A percentile compares a stretch with the other conserved stretches of the same genome.
These are phyloP conservation scores for Daboia siamensis DNA, from an alignment of 2,113 vertebrate species.

Conservation along the genomic window DNA sequence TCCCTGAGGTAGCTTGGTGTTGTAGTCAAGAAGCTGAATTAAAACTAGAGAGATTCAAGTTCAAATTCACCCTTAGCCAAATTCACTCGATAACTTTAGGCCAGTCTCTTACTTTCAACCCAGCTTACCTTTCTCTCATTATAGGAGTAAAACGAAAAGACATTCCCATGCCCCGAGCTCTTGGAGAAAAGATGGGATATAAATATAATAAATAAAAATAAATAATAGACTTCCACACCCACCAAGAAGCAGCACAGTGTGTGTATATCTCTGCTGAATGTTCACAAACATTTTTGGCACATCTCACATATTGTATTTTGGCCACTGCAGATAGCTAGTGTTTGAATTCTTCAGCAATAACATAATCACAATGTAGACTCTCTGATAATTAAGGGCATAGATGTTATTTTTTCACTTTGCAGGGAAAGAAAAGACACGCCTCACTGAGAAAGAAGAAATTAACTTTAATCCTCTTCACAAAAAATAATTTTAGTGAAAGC, in stretches of 20 bases:
- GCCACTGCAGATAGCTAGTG: background rate
- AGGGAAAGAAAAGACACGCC: background rate
- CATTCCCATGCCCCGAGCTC: background rate
- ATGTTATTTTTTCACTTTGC: background rate
- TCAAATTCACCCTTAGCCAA: background rate
- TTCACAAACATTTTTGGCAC: background rate
- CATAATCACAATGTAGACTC: background rate
- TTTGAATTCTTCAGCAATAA: background rate
- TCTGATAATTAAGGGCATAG: background rate
- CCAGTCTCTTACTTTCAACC: background rate
- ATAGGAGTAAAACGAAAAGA: background rate
- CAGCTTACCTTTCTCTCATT: background rate
- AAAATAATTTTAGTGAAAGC: background rate
- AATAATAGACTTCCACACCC: background rate
- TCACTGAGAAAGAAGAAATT: background rate
- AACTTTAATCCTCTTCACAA: background rate
- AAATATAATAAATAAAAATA: background rate
- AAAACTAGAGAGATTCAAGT: background rate
- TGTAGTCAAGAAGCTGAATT: background rate
- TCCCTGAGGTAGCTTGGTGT: background rate
- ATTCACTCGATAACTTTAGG: background rate
- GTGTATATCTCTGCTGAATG: background rate
- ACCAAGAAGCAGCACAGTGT: background rate
- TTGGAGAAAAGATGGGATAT: background rate
- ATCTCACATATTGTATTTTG: background rate